phyloP scores from a whole-genome alignment of 2,888 invertebrate genomes.

The Polydrusus pterygomalis region DNA sequence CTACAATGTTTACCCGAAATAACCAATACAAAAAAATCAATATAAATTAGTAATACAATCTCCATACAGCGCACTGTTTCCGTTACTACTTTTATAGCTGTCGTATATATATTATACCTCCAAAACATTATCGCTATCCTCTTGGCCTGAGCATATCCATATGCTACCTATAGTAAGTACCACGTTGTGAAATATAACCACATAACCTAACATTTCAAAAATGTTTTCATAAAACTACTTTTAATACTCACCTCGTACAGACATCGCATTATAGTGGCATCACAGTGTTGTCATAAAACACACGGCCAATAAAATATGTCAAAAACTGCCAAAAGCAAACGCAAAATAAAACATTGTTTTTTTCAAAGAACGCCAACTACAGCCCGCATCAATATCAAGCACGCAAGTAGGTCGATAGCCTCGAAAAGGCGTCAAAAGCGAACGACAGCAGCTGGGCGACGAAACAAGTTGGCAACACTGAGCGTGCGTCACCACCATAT shows the following conservation, averaged over 20 bases:
- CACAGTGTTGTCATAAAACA: neutral
- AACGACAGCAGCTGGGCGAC: neutral
- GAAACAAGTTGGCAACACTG: slow-evolving; percentile 6
- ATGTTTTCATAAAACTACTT: neutral
- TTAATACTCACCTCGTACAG: slow-evolving; percentile 1
- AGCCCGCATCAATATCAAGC: neutral
- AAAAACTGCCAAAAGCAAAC: slow-evolving; percentile 3
- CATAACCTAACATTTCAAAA: slow-evolving; percentile 1
- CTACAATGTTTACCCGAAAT: too few species aligned
- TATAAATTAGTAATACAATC: neutral
- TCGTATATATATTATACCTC: too few species aligned
- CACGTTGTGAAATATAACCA: too few species aligned
- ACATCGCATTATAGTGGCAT: too few species aligned
- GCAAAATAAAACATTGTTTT: neutral
- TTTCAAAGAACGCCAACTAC: neutral
- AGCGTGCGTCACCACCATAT: neutral
- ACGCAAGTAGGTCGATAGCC: neutral
- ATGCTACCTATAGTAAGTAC: too few species aligned
- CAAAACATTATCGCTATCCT: too few species aligned
- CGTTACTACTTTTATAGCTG: too few species aligned
- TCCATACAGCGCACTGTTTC: too few species aligned
- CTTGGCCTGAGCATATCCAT: too few species aligned
- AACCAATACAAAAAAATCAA: too few species aligned
- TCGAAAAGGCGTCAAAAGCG: slow-evolving; percentile 1
- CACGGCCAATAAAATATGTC: neutral